Percentiles rank a stretch among this genome's conserved stretches.
Conservation (phyloP, 2,797 vertebrate species). For the Crocidura indochinensis region DNA sequence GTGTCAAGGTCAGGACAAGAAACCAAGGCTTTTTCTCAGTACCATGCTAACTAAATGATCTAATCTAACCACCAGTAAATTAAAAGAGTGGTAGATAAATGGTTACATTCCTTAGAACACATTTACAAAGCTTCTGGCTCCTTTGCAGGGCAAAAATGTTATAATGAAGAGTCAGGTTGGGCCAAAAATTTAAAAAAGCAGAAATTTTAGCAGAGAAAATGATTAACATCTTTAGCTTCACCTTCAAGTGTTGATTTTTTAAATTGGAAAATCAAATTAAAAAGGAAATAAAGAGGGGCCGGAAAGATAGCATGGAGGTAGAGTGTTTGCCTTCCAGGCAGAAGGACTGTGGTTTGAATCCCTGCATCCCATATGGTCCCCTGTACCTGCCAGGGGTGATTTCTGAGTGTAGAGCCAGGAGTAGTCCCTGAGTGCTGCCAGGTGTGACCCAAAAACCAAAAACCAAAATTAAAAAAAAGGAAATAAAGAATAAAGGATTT, state of each 20-base stretch:
- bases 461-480: background rate
- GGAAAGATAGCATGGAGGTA: too few species aligned
- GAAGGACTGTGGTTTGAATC: too few species aligned
- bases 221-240: slow-evolving; percentile 1
- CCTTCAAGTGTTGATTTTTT: background rate
- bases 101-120: background rate
- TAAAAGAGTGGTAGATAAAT: background rate
- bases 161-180: background rate
- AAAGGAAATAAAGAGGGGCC: background rate
- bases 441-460: too few species aligned
- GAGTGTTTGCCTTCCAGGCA: too few species aligned
- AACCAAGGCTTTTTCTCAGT: background rate
- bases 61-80: background rate
- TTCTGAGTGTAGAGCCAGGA: too few species aligned
- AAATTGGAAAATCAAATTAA: slow-evolving; percentile 9
- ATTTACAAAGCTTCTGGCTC: background rate
- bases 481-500: background rate
- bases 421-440: too few species aligned
- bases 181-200: slow-evolving; percentile 35
- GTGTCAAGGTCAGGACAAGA: background rate
- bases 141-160: background rate
- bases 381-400: too few species aligned
- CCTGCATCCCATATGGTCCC: too few species aligned
- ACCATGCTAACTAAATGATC: slow-evolving; percentile 1
- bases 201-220: slow-evolving; percentile 32